phyloP scores from a whole-genome alignment of 1,140 invertebrate species.

The Tribolium castaneum region DNA sequence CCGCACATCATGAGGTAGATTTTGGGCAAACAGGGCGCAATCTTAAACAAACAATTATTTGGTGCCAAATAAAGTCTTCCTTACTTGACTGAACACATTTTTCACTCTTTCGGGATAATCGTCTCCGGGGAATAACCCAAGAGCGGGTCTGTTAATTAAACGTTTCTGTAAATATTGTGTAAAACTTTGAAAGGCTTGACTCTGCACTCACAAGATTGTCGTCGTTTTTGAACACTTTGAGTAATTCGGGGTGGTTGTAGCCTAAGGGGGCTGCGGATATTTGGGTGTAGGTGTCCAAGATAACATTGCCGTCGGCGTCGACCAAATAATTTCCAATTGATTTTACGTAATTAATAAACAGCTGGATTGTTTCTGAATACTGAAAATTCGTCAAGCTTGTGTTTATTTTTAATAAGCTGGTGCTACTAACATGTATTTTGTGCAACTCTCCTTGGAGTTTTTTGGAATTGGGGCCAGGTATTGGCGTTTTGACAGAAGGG shows the following conservation, averaged over 20 bases:
- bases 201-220: conserved; percentile 71
- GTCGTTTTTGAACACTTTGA: conserved; percentile 80
- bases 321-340: conserved; percentile 94
- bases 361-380: conserved; percentile 72
- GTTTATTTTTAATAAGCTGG: conserved; percentile 22
- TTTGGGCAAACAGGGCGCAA: conserved; percentile 82
- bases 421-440: conserved; percentile 62
- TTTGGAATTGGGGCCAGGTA: conserved; percentile 79
- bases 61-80: too few relatives aligned
- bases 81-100: neutral
- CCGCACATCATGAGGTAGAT: conserved; percentile 98
- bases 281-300: conserved; percentile 95
- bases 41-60: conserved; percentile 74
- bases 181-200: too few relatives aligned
- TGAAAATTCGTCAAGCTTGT: conserved; percentile 41
- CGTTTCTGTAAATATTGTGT: conserved; percentile 11
- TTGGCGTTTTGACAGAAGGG: conserved; percentile 72
- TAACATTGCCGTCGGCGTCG: conserved; percentile 93
- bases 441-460: conserved; percentile 71
- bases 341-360: conserved; percentile 97
- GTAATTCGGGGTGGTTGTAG: conserved; percentile 94
- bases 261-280: conserved; percentile 97
- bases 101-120: conserved; percentile 86
- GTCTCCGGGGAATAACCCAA: conserved; percentile 89
- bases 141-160: conserved; percentile 91